Conservation (phyloP, 1,140 invertebrate species). For the Spodoptera frugiperda region DNA sequence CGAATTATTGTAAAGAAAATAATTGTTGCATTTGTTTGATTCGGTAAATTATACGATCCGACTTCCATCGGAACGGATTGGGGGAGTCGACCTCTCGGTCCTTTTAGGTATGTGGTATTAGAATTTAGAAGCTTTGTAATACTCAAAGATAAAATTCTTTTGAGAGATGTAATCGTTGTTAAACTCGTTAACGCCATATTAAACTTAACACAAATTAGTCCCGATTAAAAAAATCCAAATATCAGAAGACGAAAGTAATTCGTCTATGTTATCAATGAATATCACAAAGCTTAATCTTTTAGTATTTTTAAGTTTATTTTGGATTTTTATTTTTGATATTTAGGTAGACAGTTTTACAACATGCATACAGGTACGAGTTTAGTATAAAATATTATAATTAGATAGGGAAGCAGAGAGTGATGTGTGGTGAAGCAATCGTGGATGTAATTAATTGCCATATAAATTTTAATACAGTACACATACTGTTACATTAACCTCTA, state of each 20-base stretch:
- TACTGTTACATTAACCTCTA: too few species aligned
- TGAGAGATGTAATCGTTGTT: not conserved
- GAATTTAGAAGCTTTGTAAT: conserved; percentile 30
- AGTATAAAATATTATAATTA: conserved; percentile 27
- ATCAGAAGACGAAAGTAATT: not conserved
- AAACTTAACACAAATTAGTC: too few species aligned
- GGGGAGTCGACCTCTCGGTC: conserved; percentile 24
- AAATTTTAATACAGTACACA: too few species aligned
- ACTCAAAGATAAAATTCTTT: conserved; percentile 27
- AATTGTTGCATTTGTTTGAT: too few species aligned
- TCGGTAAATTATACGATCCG: conserved; percentile 5
- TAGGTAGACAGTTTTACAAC: conserved; percentile 54
- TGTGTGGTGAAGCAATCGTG: conserved; percentile 49
- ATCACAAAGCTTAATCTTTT: conserved; percentile 48
- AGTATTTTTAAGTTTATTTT: conserved; percentile 31
- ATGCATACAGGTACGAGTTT: conserved; percentile 53
- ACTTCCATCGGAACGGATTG: not conserved
- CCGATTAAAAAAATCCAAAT: too few species aligned
- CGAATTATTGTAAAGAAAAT: too few species aligned
- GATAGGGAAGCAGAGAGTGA: conserved; percentile 50
- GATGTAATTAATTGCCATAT: conserved; percentile 26
- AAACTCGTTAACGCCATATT: not conserved
- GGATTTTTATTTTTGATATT: conserved; percentile 34
- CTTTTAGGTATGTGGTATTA: not conserved
- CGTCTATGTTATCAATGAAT: conserved; percentile 30